phyloP scores from a whole-genome alignment of 1,140 invertebrate genomes.

The Procambarus virginalis region DNA sequence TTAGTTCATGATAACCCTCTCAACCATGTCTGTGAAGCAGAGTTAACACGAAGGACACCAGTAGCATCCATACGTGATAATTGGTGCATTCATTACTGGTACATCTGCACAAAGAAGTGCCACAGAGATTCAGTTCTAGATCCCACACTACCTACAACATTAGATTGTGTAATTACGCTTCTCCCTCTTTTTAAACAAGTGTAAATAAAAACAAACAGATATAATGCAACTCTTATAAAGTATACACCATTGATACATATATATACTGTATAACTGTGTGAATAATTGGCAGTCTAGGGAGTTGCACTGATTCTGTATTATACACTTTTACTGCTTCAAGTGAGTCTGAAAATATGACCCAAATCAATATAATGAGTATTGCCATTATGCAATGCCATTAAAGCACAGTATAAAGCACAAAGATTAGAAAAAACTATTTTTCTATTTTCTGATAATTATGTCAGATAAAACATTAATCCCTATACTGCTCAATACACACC shows the following conservation, averaged over 20 bases:
- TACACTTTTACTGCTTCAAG: background rate
- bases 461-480: background rate
- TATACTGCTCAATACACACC: constrained; percentile 45
- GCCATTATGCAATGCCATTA: background rate
- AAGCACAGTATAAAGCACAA: background rate
- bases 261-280: background rate
- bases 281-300: constrained; percentile 39
- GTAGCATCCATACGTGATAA: background rate
- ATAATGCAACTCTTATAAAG: constrained; percentile 21
- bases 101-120: background rate
- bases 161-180: constrained; percentile 68
- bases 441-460: background rate
- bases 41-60: background rate
- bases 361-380: background rate
- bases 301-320: background rate
- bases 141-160: constrained; percentile 58
- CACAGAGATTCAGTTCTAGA: constrained; percentile 31
- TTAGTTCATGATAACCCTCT: too few relatives aligned
- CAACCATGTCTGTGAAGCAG: background rate
- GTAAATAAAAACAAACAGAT: constrained; percentile 13
- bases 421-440: too few relatives aligned
- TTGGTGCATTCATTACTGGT: background rate
- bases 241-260: constrained; percentile 48
- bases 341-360: background rate
- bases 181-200: constrained; percentile 57